Base-by-base conservation (phyloP, 2,113 vertebrate genomes). In the Grammomys surdaster region DNA sequence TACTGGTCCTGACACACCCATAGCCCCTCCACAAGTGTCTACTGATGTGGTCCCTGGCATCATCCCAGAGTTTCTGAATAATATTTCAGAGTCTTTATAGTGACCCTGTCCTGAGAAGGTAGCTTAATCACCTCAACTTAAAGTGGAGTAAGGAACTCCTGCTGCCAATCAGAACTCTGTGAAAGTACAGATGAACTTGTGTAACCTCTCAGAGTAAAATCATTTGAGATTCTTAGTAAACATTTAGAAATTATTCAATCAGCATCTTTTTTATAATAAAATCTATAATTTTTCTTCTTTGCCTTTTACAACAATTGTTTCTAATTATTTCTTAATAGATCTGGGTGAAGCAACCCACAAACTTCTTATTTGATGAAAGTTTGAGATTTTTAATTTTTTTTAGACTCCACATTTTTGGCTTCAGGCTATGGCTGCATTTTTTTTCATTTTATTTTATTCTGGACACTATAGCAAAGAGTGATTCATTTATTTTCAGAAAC, bases 401-500 rank as follows among this genome's bases (percentile, higher is more conserved):
- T 89, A 80, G 19, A 84, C 28, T 95, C 91, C 91, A 46, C 96
- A 95, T 97, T 87, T 97, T 98, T 96, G 89, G 89, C 94, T 98
- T 94, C 89, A 58, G 94, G 98, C 81, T 97, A 93, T 54, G 89
- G 28, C 46, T 63, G 77, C 43, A 95, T 97, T 98, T 97, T 97
- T 97, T 97, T 86, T 95, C 88, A 65, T 93, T 98, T 98, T 48
- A 97, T 92, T 86, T 97, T 98, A 60, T 90, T 97, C 80, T 88
- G 95, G 96, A 95, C 58, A 96, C 96, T 95, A 97, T 54, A 58
- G 92, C 75, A 97, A 97, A 80, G 89, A 91, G 73, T 90, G 96
- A 95, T 90, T 96, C 89, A 93, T 97, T 98, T 95, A 95, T 97
- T 98, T 97, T 95, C n/a, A 94, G 94, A 82, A 93, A 93, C n/a